A percentile compares a stretch with the other conserved stretches of the same genome.
phyloP scores from a whole-genome alignment of 2,113 vertebrate genomes.

The Procapra przewalskii region DNA sequence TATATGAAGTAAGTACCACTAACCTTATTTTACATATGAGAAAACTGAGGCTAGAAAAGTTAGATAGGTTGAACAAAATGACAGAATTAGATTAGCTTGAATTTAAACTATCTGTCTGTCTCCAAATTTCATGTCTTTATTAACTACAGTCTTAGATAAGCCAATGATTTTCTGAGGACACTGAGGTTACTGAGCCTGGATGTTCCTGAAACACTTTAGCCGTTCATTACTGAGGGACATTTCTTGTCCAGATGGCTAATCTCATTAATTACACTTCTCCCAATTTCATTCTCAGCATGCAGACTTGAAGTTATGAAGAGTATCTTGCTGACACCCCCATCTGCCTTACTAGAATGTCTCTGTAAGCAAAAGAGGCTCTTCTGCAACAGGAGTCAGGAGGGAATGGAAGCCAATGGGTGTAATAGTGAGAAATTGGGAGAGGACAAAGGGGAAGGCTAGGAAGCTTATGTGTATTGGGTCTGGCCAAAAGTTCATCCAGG shows the following conservation, averaged over 20 bases:
- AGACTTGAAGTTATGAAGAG: neutral
- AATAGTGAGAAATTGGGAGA: neutral
- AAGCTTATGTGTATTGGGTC: neutral
- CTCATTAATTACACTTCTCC: constrained; percentile 57
- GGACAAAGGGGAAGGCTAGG: neutral
- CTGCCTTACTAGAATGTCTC: neutral
- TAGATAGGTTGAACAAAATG: neutral
- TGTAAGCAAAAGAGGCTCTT: neutral
- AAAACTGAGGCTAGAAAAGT: neutral
- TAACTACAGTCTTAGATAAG: neutral
- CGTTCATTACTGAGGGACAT: constrained; percentile 3
- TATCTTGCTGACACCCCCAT: neutral
- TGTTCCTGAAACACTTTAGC: neutral
- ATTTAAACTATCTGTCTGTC: neutral
- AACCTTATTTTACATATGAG: neutral
- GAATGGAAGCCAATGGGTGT: neutral
- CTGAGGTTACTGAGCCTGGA: neutral
- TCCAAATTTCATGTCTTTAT: neutral
- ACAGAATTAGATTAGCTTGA: neutral
- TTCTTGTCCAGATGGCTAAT: constrained; percentile 45
- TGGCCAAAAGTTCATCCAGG: neutral
- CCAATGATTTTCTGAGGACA: neutral
- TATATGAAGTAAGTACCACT: neutral
- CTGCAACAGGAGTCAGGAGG: neutral
- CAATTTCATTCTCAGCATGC: constrained; percentile 39